Evolutionary conservation across 2,113 vertebrate species (phyloP), one percentile per base, ranked within the genome.

Genomic region (Gadus macrocephalus): DNA sequence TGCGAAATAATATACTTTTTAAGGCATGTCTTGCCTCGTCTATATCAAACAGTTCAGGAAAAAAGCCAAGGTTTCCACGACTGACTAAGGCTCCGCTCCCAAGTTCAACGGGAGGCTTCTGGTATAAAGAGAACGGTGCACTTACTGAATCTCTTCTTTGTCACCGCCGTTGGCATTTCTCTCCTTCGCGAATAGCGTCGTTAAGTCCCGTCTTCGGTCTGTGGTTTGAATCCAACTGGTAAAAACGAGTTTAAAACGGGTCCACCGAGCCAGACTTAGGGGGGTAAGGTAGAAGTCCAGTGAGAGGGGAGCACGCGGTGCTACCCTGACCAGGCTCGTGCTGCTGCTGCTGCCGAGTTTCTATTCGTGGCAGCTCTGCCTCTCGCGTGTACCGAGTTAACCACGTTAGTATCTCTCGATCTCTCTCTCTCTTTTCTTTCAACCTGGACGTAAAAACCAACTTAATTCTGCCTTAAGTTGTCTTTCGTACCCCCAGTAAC

Each of bases 121-220:
- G 8, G 42, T 49, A 49, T 9, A 4, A 49, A 49, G 42, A 79
- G 76, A 76, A 79, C 69, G 64, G 60, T 68, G 62, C 78, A 91
- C 90, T 91, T 83, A 92, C 90, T 85, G 86, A 83, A 83, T 86
- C 87, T 89, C 87, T 75, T 78, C 82, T 82, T 77, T 86, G 85
- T 87, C 82, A 62, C 84, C 79, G 85, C 80, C 83, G 80, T 89
- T 79, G 71, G 88, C 90, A 91, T 91, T 79, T 86, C 88, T 89
- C 82, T 89, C 75, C 78, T 70, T 67, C 75, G 64, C 68, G 64
- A 70, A 72, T 67, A 71, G n/a, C 73, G 80, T 68, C 62, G 17
- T n/a, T 76, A 76, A 82, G 76, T 85, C 81, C 82, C 72, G 79
- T 76, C 68, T 77, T 78, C 79, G 80, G 64, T 79, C 77, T n/a